Conservation (phyloP, 2,888 invertebrate species). For the Leucoptera coffeella region DNA sequence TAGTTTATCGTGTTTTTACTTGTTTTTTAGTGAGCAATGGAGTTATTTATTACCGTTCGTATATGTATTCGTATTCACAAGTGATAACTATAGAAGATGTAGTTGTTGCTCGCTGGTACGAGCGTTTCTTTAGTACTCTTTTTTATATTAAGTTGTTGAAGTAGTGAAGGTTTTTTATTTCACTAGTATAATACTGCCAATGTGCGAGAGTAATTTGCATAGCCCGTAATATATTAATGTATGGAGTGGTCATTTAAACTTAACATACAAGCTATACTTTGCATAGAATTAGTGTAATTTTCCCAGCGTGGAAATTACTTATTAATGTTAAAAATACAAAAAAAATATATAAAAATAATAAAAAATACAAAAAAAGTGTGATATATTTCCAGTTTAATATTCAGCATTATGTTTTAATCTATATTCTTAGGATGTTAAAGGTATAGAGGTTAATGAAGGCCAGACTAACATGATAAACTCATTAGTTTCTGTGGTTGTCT, state of each 20-base stretch:
- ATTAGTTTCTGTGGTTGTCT: no score
- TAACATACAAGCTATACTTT: slow-evolving; percentile 81
- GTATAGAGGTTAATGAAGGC: no score
- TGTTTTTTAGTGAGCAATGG: no score
- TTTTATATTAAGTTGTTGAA: no score
- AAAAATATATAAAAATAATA: slow-evolving; percentile 16
- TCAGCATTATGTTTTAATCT: slow-evolving; percentile 51
- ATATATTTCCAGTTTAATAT: slow-evolving; percentile 52
- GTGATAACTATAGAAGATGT: no score
- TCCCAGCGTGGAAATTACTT: slow-evolving; percentile 62
- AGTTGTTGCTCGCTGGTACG: no score
- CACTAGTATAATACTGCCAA: slow-evolving; percentile 42
- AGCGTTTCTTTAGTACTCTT: no score
- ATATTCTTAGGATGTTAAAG: no score
- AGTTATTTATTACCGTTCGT: slow-evolving; percentile 7
- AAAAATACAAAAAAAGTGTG: slow-evolving; percentile 35
- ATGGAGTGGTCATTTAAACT: slow-evolving; percentile 48
- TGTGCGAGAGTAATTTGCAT: slow-evolving; percentile 49
- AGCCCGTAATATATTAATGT: slow-evolving; percentile 51
- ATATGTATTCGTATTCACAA: slow-evolving; percentile 1
- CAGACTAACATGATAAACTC: no score
- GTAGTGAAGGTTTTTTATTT: slow-evolving; percentile 8
- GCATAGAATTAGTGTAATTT: slow-evolving; percentile 88
- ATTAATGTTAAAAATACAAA: slow-evolving; percentile 21
- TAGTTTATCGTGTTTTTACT: slow-evolving; percentile 11